These are phyloP conservation scores for Drosophila ananassae DNA, from an alignment of 1,140 invertebrate species.

Conservation along the genomic window DNA sequence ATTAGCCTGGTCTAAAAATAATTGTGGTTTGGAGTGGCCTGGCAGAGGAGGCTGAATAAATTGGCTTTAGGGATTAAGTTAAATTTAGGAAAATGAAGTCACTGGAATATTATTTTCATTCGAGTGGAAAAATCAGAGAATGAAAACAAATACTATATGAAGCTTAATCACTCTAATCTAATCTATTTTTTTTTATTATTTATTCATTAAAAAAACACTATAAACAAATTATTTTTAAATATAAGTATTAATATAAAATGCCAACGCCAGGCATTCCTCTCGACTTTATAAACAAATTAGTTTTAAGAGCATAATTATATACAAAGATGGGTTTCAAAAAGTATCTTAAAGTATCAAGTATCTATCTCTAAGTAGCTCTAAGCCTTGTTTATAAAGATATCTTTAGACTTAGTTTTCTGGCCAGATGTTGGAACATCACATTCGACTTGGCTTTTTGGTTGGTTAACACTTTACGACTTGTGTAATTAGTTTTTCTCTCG, in stretches of 20 bases:
- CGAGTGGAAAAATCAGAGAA: background rate
- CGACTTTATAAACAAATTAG: background rate
- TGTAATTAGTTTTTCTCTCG: slow-evolving; percentile 74
- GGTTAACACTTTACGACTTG: slow-evolving; percentile 65
- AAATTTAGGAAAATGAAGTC: background rate
- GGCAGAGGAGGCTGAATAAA: background rate
- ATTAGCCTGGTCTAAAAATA: slow-evolving; percentile 70
- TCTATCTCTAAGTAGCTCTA: no score
- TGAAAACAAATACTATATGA: background rate
- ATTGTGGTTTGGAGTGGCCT: slow-evolving; percentile 8
- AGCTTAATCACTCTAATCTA: background rate
- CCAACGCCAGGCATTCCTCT: background rate
- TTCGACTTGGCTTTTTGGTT: slow-evolving; percentile 56
- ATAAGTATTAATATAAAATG: no score
- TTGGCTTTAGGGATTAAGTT: background rate
- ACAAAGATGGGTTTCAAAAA: no score
- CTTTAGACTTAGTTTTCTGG: no score
- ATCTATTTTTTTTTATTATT: background rate
- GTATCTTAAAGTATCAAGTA: no score
- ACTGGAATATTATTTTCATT: background rate
- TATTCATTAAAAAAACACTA: no score
- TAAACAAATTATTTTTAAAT: no score
- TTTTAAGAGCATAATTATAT: no score
- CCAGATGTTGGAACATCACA: slow-evolving; percentile 26
- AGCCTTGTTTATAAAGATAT: no score